A percentile compares a stretch with the other conserved stretches of the same genome.
Conservation (phyloP, 37 sponge, comb jelly and placozoan species). For the Chondrosia reniformis region DNA sequence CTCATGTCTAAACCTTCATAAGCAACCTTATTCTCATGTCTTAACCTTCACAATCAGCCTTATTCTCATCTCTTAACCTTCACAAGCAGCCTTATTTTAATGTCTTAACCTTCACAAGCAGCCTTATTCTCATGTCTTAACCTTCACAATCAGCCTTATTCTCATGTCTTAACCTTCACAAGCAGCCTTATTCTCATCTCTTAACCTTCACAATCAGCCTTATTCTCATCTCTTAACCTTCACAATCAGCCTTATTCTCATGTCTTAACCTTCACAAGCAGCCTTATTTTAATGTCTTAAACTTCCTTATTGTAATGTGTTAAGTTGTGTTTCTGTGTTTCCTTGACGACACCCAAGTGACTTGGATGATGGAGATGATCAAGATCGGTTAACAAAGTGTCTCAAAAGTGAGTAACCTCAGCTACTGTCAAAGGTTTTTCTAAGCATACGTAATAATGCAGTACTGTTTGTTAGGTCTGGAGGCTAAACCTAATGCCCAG, state of each 20-base stretch:
- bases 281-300: not conserved
- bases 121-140: no score
- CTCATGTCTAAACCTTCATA: not conserved
- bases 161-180: no score
- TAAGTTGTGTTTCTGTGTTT: not conserved
- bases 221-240: no score
- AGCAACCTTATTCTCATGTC: no score
- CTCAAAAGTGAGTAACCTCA: not conserved
- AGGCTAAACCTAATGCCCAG: conserved; percentile 31
- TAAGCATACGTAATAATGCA: no score
- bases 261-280: no score
- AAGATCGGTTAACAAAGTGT: not conserved
- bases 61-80: no score
- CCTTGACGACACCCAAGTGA: conserved; percentile 7
- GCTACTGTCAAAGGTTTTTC: not conserved
- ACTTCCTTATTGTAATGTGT: not conserved
- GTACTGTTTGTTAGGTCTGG: conserved; percentile 16
- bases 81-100: not conserved
- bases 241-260: no score
- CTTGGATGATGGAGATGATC: not conserved
- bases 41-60: no score
- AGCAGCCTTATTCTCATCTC: not conserved
- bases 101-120: not conserved
- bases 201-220: no score
- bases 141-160: no score